Base-by-base conservation (phyloP, 2,797 vertebrate species). In the Spea hammondii region DNA sequence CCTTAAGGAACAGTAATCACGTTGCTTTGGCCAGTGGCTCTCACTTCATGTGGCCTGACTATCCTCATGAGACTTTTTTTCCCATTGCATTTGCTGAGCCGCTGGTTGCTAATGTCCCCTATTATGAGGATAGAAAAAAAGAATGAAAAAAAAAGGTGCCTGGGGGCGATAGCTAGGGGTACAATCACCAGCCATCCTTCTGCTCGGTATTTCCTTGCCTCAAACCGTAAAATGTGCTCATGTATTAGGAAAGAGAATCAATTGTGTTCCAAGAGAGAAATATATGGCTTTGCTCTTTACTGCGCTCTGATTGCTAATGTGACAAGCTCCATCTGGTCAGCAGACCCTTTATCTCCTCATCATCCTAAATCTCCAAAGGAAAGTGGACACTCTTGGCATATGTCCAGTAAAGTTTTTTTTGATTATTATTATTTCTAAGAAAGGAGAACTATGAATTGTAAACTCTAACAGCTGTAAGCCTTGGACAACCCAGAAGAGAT, bases 101-200 rank as follows among this genome's bases (percentile, higher is more conserved):
- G 96, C 94, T 84, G 89, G 93, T 95, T 95, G 94, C 93, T 95
- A 96, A 97, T 92, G 91, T 91, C 85, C 88, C 87, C 80, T 91
- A 90, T 92, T 93, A 92, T 4, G 74, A 90, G 85, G 86, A 84
- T 89, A 87, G 86, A 88, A 89, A 6, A 53, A 53, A 53, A 62
- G 9, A 32, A 17, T 17, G 9, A 32, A 88, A 83, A 89, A 89
- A 89, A 83, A 89, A 89, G 81, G 83, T 88, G 89, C 89, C 91
- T 53, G 48, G 85, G 87, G 89, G 91, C 88, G 83, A 85, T 14
- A 65, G 82, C 77, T 82, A 82, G 83, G 78, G 86, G 84, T 83
- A 83, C 83, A 71, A 80, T 86, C 79, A 89, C 83, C 81, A 90
- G 85, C 70, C 84, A 88, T 83, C 90, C 88, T 91, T 94, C 91